These are phyloP conservation scores for Panthera uncia DNA, from an alignment of 2,113 vertebrate genomes.

Conservation along the genomic window DNA sequence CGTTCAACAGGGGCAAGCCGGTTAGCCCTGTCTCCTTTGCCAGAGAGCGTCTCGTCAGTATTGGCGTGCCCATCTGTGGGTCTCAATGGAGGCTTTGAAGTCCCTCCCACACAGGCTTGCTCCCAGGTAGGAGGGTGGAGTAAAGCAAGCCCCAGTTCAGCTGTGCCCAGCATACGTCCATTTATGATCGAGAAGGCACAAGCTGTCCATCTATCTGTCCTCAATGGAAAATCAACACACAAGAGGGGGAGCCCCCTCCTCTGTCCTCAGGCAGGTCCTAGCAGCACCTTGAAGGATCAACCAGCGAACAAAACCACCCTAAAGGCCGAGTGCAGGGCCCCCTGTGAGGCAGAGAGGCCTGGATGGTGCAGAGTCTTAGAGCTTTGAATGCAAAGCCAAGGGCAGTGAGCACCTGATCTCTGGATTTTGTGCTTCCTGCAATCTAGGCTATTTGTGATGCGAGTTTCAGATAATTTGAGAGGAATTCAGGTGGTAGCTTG, in stretches of 20 bases:
- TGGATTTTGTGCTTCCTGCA: background rate
- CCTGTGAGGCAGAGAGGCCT: rapidly evolving
- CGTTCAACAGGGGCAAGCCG: background rate
- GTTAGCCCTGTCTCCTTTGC: background rate
- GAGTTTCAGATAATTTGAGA: no score
- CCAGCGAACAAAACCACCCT: no score
- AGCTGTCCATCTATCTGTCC: background rate
- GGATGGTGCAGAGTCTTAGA: background rate
- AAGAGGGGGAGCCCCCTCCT: background rate
- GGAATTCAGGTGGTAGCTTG: background rate
- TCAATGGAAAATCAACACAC: background rate
- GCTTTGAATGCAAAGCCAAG: background rate
- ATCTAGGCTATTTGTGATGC: no score
- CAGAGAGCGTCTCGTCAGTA: rapidly evolving
- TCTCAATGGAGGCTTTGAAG: background rate
- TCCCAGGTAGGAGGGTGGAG: background rate
- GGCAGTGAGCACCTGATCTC: background rate
- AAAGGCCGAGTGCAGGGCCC: background rate
- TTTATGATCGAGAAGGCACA: rapidly evolving
- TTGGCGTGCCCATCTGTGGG: rapidly evolving
- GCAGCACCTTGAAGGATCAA: background rate
- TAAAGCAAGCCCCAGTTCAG: background rate
- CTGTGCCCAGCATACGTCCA: rapidly evolving
- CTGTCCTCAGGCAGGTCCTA: background rate
- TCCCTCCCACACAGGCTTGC: background rate